Evolutionary conservation across 2,888 invertebrate species (phyloP).

Genomic region (Chironomus riparius): DNA sequence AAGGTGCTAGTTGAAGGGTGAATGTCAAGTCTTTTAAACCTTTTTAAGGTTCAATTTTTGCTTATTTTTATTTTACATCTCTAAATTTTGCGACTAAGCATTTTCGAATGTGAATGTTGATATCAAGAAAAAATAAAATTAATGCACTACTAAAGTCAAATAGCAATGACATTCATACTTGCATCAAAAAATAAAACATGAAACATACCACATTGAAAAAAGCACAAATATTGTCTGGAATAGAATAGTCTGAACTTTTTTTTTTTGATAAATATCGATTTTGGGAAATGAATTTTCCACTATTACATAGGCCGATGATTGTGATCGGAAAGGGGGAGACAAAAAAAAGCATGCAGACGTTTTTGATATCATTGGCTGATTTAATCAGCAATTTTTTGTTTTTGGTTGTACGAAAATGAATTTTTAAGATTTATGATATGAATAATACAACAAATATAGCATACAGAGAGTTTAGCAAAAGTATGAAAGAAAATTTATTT

Average conservation of each 20-base stretch:
- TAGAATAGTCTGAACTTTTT: neutral
- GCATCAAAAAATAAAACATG: neutral
- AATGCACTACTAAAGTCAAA: neutral
- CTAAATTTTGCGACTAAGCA: no score
- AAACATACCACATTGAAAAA: slow-evolving; percentile 3
- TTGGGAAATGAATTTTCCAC: neutral
- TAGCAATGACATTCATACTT: no score
- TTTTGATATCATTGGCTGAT: no score
- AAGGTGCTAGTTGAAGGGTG: no score
- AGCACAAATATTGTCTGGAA: slow-evolving; percentile 10
- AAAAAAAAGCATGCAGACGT: neutral
- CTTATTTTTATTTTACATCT: no score
- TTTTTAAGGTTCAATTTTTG: no score
- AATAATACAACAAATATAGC: no score
- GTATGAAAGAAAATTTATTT: neutral
- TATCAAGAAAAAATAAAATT: neutral
- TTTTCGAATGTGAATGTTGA: no score
- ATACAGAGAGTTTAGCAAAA: neutral
- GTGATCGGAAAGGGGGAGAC: neutral
- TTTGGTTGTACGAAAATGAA: no score
- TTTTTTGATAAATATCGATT: slow-evolving; percentile 25
- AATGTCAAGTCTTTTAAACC: no score
- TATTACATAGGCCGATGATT: neutral
- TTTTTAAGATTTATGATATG: no score
- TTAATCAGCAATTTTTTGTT: no score